Base-by-base conservation (phyloP, 2,888 invertebrate species). In the Anagyrus pseudococci region DNA sequence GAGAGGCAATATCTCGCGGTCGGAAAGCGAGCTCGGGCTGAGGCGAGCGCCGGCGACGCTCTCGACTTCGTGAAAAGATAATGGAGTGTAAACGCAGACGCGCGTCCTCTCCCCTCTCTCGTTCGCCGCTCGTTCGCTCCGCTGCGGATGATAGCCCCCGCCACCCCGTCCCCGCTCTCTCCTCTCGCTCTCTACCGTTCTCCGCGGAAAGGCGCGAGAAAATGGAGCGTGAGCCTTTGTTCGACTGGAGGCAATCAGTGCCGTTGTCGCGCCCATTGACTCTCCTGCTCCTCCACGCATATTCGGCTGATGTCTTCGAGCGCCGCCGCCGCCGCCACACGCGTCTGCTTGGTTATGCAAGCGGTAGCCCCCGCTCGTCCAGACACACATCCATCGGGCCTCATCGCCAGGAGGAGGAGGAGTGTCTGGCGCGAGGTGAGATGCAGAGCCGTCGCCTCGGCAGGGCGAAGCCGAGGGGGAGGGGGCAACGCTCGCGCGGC, bases 161-260 rank as follows among this genome's bases (percentile, higher is more conserved):
- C 29, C 10, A 10, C 29, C 10, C 6, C n/a, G n/a, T n/a, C n/a
- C n/a, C n/a, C n/a, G n/a, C n/a, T n/a, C n/a, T n/a, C n/a, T n/a
- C n/a, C n/a, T n/a, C n/a, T n/a, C n/a, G n/a, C n/a, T n/a, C n/a
- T n/a, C 6, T 29, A 10, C 6, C 3, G 48, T 13, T 10, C 19
- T n/a, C 37, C 4, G 25, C 7, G 37, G 23, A 23, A 56, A 58
- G 59, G 58, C 58, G 64, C 64, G 67, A 64, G 62, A 64, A 68
- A 69, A 69, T 70, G 67, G 69, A 70, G 64, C 68, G 67, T 66
- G 69, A 69, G 63, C 71, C 70, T 73, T 71, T 72, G 68, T 70
- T 68, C 68, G 59, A 63, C 62, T n/a, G n/a, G 47, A 53, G 68
- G 68, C 70, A 71, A 70, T 71, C 71, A 69, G 71, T 65, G 70